Evolutionary conservation across 2,888 invertebrate species (phyloP).

Genomic region (Tiliacea aurago): DNA sequence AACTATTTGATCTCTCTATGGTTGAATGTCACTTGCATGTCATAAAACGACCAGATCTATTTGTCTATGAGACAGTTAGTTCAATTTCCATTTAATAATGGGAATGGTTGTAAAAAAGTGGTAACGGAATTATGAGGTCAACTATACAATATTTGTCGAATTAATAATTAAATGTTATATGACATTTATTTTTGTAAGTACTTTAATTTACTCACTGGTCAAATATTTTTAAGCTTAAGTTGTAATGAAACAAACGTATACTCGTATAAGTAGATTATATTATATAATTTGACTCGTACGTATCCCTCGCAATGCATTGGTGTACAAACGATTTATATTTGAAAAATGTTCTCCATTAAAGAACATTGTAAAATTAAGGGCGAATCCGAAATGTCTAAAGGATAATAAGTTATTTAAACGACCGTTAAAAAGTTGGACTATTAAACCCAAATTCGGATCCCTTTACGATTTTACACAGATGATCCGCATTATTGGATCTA

Average conservation of each 20-base stretch:
- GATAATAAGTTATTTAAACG: slow-evolving; percentile 62
- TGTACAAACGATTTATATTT: slow-evolving; percentile 22
- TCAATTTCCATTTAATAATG: background rate
- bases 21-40: no score
- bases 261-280: background rate
- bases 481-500: slow-evolving; percentile 59
- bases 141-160: background rate
- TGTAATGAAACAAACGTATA: background rate
- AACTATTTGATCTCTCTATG: no score
- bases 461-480: slow-evolving; percentile 60
- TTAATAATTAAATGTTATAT: background rate
- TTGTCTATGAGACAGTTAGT: background rate
- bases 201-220: background rate
- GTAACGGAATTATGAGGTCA: no score
- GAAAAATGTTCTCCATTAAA: slow-evolving; percentile 27
- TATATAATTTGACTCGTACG: background rate
- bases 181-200: background rate
- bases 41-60: background rate
- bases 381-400: slow-evolving; percentile 48
- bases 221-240: background rate
- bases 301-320: background rate
- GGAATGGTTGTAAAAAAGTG: background rate
- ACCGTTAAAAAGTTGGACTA: slow-evolving; percentile 65
- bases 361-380: slow-evolving; percentile 44
- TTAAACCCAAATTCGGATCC: slow-evolving; percentile 61